These are phyloP conservation scores for Platyura marginata DNA, from an alignment of 1,140 invertebrate species.

Conservation along the genomic window DNA sequence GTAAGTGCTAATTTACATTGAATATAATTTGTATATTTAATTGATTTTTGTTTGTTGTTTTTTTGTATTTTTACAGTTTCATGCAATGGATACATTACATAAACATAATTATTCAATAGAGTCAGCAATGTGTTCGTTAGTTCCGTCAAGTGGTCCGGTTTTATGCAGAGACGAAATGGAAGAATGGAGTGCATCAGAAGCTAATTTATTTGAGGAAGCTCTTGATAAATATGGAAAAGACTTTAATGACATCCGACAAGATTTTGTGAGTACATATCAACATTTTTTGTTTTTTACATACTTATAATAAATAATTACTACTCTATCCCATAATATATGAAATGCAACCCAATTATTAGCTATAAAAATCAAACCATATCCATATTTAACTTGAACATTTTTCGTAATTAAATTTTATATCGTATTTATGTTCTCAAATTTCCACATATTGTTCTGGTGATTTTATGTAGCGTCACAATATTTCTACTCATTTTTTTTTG, in stretches of 20 bases:
- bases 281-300: no score
- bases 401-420: no score
- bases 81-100: conserved; percentile 96
- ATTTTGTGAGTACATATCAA: conserved; percentile 65
- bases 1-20: conserved; percentile 28
- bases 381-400: no score
- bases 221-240: conserved; percentile 99
- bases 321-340: no score
- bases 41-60: neutral
- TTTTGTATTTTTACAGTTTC: conserved; percentile 53
- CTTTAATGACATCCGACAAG: conserved; percentile 93
- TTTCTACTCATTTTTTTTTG: no score
- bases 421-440: no score
- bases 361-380: no score
- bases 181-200: conserved; percentile 98
- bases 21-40: no score
- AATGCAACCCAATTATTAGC: no score
- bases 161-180: conserved; percentile 99
- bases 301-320: neutral
- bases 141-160: conserved; percentile 88
- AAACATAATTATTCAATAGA: conserved; percentile 84
- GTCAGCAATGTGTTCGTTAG: conserved; percentile 78
- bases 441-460: no score
- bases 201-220: conserved; percentile 98
- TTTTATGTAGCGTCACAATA: no score